Evolutionary conservation across 2,888 invertebrate genomes (phyloP).

Genomic region (Drosophila niveifrons): DNA sequence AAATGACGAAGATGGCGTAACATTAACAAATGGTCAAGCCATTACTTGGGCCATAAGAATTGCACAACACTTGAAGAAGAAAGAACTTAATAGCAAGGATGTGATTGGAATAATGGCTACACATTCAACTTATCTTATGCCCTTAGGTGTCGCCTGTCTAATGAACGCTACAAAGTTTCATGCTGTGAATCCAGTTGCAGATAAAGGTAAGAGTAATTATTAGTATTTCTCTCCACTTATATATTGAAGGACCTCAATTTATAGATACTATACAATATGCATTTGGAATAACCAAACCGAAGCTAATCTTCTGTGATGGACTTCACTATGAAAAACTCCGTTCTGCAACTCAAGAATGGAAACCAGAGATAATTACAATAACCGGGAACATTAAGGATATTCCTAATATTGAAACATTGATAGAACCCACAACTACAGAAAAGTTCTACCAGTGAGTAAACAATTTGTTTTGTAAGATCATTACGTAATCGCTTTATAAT

Average conservation of each 20-base stretch:
- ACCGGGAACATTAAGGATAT: constrained; percentile 49
- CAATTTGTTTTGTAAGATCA: background rate
- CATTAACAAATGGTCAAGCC: constrained; percentile 68
- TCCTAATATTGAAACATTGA: constrained; percentile 54
- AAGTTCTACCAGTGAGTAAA: constrained; percentile 32
- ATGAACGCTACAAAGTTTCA: constrained; percentile 74
- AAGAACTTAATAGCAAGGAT: constrained; percentile 71
- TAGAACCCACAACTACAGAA: constrained; percentile 59
- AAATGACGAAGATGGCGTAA: constrained; percentile 63
- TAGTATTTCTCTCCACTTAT: background rate
- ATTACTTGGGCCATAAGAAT: constrained; percentile 71
- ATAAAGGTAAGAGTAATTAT: constrained; percentile 51
- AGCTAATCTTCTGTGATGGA: constrained; percentile 68
- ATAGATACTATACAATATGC: background rate
- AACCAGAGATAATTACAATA: constrained; percentile 61
- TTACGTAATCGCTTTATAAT: background rate
- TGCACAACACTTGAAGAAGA: constrained; percentile 69
- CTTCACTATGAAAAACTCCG: constrained; percentile 50
- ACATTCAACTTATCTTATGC: constrained; percentile 74
- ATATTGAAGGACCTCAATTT: background rate
- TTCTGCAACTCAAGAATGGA: constrained; percentile 51
- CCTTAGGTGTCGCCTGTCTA: constrained; percentile 72
- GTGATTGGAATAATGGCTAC: constrained; percentile 72
- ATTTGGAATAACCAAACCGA: constrained; percentile 62
- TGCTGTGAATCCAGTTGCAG: constrained; percentile 67